A percentile compares a stretch with the other conserved stretches of the same genome.
These are phyloP conservation scores for Tragulus kanchil DNA, from an alignment of 2,113 vertebrate genomes.

Conservation along the genomic window DNA sequence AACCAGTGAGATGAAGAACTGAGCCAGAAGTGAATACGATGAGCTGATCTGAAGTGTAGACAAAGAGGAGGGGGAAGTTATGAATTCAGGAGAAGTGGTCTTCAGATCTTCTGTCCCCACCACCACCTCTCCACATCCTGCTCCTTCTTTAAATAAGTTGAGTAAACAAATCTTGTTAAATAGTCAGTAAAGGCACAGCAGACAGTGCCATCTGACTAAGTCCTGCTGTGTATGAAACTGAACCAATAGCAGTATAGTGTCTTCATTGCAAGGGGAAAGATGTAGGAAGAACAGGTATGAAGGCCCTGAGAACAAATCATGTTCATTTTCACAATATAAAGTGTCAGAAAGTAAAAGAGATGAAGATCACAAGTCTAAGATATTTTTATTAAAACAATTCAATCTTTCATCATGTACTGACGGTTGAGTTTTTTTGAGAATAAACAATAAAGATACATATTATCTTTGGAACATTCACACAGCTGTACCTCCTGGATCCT, in stretches of 20 bases:
- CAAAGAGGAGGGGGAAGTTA: not conserved
- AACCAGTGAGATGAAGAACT: not conserved
- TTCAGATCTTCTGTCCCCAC: not conserved
- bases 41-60: not conserved
- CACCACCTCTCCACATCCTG: not conserved
- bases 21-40: not conserved
- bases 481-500: not conserved
- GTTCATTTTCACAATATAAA: not conserved
- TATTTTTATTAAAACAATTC: constrained; percentile 52
- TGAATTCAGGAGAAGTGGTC: not conserved
- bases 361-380: constrained; percentile 29
- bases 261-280: not conserved
- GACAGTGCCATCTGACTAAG: not conserved
- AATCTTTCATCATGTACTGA: constrained; percentile 49
- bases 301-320: not conserved
- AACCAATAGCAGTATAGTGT: not conserved
- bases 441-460: not conserved
- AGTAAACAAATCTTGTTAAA: constrained; percentile 39
- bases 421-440: constrained; percentile 47
- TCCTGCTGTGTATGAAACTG: not conserved
- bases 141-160: constrained; percentile 22
- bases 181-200: not conserved
- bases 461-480: not conserved
- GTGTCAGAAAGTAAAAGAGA: not conserved
- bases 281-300: not conserved